Evolutionary conservation across 2,888 invertebrate genomes (phyloP), one percentile per base, ranked within the genome.

Genomic region (Liopterus haemorrhoidalis): DNA sequence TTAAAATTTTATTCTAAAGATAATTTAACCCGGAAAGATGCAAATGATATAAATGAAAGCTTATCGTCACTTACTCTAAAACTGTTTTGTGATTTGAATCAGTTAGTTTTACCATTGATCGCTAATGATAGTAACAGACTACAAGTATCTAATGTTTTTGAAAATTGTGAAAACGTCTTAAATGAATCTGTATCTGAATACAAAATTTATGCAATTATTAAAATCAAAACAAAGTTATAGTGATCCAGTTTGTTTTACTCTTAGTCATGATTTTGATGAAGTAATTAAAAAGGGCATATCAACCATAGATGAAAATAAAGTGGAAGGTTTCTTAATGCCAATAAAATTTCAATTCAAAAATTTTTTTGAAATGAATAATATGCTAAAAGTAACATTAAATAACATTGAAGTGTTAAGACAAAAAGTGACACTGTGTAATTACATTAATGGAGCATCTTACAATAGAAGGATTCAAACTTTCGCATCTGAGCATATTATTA

Each of bases 401-500:
- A 9, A 46, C 9, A 30, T 37, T 12, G 24, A 41, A 5, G 2
- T 9, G 4, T 19, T 45, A 11, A 15, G 33, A 15, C 25, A 25
- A 19, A 25, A 16, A 4, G 8, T 9, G 18, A 20, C 12, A 18
- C 41, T 49, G 6, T 19, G 15, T 28, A 51, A 49, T 40, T 47
- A 48, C 24, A 16, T 49, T 22, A 41, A 46, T 19, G 41, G 49
- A 18, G 22, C 38, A n/a, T 42, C 45, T 25, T 51, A 45, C 45
- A 43, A 51, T 15, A 27, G 37, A 16, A 51, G 49, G 35, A 35
- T 30, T 18, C 8, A 20, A 22, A 4, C 18, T 33, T n/a, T 38
- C 14, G 27, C 36, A 32, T 38, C 46, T 14, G 33, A 21, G 28
- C 14, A 5, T 31, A 11, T 18, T 33, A n/a, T 25, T 31, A 28